Conservation (phyloP, 2,888 invertebrate genomes). For the Drosophila mimetica region DNA sequence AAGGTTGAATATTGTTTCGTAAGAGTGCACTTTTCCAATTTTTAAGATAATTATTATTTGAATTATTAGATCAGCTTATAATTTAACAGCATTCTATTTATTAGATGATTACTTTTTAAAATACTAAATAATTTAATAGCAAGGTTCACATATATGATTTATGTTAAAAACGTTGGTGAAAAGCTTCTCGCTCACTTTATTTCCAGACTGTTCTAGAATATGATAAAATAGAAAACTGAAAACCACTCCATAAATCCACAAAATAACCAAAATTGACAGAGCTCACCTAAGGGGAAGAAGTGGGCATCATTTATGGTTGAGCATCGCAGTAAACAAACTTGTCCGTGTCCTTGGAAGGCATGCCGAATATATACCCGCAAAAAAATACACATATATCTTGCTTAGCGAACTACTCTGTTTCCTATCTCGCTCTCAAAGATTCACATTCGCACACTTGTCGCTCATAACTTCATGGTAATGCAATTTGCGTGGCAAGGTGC, state of each 20-base stretch:
- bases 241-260: background rate
- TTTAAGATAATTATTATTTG: too few species aligned
- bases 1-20: background rate
- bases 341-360: constrained; percentile 36
- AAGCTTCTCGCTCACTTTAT: too few species aligned
- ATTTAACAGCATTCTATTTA: too few species aligned
- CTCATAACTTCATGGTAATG: constrained; percentile 68
- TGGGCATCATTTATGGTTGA: constrained; percentile 34
- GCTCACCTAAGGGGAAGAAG: constrained; percentile 6
- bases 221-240: background rate
- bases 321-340: constrained; percentile 60
- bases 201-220: background rate
- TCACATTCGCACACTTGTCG: constrained; percentile 75
- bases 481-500: constrained; percentile 55
- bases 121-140: too few species aligned
- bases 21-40: too few species aligned
- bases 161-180: too few species aligned
- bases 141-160: too few species aligned
- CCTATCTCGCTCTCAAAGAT: constrained; percentile 44
- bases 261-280: constrained; percentile 19
- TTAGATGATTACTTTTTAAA: too few species aligned
- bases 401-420: constrained; percentile 25
- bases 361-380: constrained; percentile 46
- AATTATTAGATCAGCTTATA: too few species aligned
- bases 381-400: constrained; percentile 34